A percentile compares a stretch with the other conserved stretches of the same genome.
Conservation (phyloP, 2,113 vertebrate genomes). For the Gallinago media region DNA sequence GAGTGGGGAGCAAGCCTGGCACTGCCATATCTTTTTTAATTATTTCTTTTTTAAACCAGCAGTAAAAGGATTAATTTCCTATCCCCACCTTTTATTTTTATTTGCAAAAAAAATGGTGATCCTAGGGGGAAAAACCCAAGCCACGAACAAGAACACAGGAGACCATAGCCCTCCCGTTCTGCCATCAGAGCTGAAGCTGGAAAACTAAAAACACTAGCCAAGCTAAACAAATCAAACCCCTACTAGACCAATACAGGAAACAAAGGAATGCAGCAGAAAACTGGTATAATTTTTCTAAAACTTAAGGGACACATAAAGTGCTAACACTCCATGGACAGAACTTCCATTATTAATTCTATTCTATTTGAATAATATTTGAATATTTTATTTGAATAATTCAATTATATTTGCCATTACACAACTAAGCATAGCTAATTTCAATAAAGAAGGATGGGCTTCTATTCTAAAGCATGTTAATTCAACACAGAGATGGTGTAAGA, state of each 20-base stretch:
- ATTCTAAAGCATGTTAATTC: background rate
- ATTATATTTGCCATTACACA: background rate
- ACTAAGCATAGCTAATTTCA: background rate
- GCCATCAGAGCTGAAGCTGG: background rate
- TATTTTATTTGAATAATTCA: background rate
- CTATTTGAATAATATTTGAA: background rate
- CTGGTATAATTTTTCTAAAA: background rate
- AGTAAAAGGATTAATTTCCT: background rate
- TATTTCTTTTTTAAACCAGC: background rate
- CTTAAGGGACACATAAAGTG: background rate
- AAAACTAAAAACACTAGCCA: background rate
- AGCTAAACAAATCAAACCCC: background rate
- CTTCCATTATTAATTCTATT: background rate
- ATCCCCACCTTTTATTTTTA: background rate
- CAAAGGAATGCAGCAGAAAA: background rate
- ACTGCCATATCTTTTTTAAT: rapidly evolving
- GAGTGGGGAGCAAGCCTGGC: rapidly evolving
- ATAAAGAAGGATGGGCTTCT: background rate
- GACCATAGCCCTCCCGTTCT: background rate
- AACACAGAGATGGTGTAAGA: background rate
- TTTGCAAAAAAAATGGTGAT: background rate
- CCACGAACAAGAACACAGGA: rapidly evolving
- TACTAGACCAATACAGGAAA: background rate
- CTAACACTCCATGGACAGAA: background rate
- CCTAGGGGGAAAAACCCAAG: background rate